These are phyloP conservation scores for Chloromyia formosa DNA, from an alignment of 2,888 invertebrate species.

Conservation along the genomic window DNA sequence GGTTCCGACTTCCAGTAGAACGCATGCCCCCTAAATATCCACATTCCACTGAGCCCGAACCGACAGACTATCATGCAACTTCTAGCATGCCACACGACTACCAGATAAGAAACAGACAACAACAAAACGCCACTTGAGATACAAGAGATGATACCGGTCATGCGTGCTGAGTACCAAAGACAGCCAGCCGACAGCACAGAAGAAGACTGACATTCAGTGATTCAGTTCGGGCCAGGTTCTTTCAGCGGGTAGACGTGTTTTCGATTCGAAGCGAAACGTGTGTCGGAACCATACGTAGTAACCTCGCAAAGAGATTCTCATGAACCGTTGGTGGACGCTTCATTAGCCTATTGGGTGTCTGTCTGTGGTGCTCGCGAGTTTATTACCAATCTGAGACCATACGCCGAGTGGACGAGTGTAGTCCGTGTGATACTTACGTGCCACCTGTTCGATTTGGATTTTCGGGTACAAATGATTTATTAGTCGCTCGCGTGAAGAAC, in stretches of 20 bases:
- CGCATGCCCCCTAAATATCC: slow-evolving; percentile 23
- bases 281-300: slow-evolving; percentile 2
- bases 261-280: background rate
- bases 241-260: slow-evolving; percentile 4
- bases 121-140: slow-evolving; percentile 14
- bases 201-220: slow-evolving; percentile 7
- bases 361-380: background rate
- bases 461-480: background rate
- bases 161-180: slow-evolving; percentile 1
- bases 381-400: slow-evolving; percentile 11
- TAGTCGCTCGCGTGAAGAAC: background rate
- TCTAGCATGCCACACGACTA: slow-evolving; percentile 9
- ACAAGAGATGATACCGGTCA: slow-evolving; percentile 30
- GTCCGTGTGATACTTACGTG: slow-evolving; percentile 14
- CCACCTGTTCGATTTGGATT: slow-evolving; percentile 38
- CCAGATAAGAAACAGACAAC: background rate
- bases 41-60: background rate
- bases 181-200: background rate
- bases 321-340: background rate
- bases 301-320: slow-evolving; percentile 19
- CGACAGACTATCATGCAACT: slow-evolving; percentile 11
- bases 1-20: slow-evolving; percentile 39
- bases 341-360: background rate
- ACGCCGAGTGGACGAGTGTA: background rate
- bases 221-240: slow-evolving; percentile 20